Conservation (phyloP, 1,140 invertebrate species). For the Calliphora vicina region DNA sequence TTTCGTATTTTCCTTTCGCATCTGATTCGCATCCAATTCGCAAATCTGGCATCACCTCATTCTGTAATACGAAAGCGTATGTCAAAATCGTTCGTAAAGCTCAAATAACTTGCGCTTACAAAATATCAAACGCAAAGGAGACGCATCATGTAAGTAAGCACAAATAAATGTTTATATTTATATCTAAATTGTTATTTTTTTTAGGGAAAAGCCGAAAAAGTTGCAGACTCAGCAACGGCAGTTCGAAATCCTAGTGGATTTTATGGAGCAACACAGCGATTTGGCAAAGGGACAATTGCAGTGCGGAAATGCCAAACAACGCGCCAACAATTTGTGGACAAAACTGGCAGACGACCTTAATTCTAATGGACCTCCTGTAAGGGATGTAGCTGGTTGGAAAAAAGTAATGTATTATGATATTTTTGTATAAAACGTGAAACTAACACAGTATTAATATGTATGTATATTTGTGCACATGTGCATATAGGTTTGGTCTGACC, state of each 20-base stretch:
- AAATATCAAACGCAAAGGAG: no score
- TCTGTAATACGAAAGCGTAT: no score
- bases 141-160: background rate
- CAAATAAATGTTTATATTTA: no score
- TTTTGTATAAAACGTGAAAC: background rate
- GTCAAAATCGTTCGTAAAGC: background rate
- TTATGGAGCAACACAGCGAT: background rate
- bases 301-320: background rate
- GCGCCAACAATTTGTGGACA: background rate
- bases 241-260: background rate
- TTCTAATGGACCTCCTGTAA: background rate
- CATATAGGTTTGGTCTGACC: background rate
- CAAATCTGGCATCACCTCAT: background rate
- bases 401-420: slow-evolving; percentile 2
- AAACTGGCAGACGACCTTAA: background rate
- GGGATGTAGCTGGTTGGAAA: slow-evolving; percentile 1
- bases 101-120: background rate
- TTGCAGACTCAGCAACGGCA: background rate
- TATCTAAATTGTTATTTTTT: background rate
- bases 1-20: background rate
- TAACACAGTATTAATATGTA: background rate
- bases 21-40: background rate
- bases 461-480: background rate
- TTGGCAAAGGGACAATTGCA: background rate
- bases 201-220: background rate